Base-by-base conservation (phyloP, 2,113 vertebrate species). In the Philantomba maxwellii region DNA sequence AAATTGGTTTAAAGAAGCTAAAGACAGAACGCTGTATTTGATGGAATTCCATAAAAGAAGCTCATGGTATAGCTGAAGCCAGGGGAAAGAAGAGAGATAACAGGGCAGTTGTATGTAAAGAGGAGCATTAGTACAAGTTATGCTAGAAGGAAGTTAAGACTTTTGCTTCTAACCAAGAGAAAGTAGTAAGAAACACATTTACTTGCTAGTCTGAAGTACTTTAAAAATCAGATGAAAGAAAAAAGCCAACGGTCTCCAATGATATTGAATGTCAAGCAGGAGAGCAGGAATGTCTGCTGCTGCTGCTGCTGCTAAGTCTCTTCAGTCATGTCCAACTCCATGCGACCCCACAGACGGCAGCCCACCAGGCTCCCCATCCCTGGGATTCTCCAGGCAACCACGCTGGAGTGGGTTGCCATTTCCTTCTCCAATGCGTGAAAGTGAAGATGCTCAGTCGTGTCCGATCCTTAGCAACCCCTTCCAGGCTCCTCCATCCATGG, bases 281-380 rank as follows among this genome's bases (percentile, higher is more conserved):
- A 49, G 49, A 33, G 26, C 11, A 12, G 11, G 11, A 12, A 28
- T n/a, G 28, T 1, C 57, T 57, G 23, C 55, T 57, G 55, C 55
- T 57, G 23, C 57, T 58, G 57, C 57, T 58, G 53, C 6, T 53
- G 23, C 57, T 58, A 58, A 28, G 58, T 60, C 4, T 0, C 12
- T 14, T 60, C 58, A 60, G 25, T 60, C 0, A 0, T 60, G 26
- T 60, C 26, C 0, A 4, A 60, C 26, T 60, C 58, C 14, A 4
- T 28, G 58, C 0, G 4, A 60, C 26, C 26, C 5, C 12, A 60
- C 6, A 60, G 58, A 28, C 1, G 4, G 12, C 58, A 28, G 26
- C 58, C 58, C 58, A 60, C 58, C 5, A 2, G 58, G 12, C 58
- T 60, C 58, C 26, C 12, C 23, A 6, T 60, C 5, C 58, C 58